Percentiles rank a stretch among this genome's conserved stretches.
phyloP scores from a whole-genome alignment of 1,140 invertebrate genomes.

The Nymphalis io region DNA sequence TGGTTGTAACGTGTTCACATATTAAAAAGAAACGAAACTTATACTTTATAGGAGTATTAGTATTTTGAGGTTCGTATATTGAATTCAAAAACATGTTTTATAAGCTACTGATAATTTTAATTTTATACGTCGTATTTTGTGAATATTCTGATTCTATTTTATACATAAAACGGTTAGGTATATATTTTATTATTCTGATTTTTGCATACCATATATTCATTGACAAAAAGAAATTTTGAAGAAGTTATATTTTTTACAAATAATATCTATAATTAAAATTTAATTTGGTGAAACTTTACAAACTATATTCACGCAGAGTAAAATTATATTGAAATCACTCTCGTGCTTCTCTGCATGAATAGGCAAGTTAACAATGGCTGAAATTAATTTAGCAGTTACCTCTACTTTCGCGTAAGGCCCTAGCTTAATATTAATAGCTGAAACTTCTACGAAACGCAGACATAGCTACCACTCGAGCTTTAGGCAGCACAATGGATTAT shows the following conservation, averaged over 20 bases:
- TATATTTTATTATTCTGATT: too few relatives aligned
- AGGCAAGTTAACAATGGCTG: neutral
- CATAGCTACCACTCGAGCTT: neutral
- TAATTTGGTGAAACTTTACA: neutral
- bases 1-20: too few relatives aligned
- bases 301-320: neutral
- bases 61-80: too few relatives aligned
- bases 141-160: too few relatives aligned
- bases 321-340: constrained; percentile 1
- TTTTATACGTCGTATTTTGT: too few relatives aligned
- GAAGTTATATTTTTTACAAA: neutral
- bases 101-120: too few relatives aligned
- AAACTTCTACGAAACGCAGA: neutral
- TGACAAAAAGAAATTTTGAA: too few relatives aligned
- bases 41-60: too few relatives aligned
- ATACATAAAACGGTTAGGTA: too few relatives aligned
- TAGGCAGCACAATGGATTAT: neutral
- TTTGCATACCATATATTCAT: too few relatives aligned
- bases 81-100: too few relatives aligned
- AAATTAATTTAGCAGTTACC: constrained; percentile 2
- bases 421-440: constrained; percentile 4
- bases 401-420: neutral
- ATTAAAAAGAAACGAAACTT: too few relatives aligned
- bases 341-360: neutral
- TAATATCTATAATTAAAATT: neutral